Conservation (phyloP, 2,797 vertebrate species). For the Allobates femoralis region DNA sequence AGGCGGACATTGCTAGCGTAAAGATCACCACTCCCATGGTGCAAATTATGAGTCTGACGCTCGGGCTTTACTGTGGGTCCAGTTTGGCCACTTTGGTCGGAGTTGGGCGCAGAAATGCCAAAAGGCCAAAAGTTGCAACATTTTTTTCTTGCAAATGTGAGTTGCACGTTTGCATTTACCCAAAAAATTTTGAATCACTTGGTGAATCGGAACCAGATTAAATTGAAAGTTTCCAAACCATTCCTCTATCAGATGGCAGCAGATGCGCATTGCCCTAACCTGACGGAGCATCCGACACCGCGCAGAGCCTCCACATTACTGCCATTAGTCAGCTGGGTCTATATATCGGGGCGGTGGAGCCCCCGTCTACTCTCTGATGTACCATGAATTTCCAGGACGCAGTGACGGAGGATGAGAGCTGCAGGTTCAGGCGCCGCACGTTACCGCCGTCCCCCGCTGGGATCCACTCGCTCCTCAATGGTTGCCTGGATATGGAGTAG, state of each 20-base stretch:
- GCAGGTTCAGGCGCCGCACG: neutral
- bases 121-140: too few species aligned
- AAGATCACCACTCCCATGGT: too few species aligned
- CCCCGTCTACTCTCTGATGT: neutral
- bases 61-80: too few species aligned
- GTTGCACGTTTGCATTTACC: too few species aligned
- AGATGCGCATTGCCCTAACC: neutral
- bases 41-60: too few species aligned
- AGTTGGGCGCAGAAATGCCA: too few species aligned
- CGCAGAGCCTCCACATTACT: neutral
- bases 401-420: neutral
- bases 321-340: neutral
- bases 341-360: neutral
- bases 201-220: too few species aligned
- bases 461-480: neutral
- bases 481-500: conserved; percentile 33
- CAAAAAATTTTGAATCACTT: too few species aligned
- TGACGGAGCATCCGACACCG: neutral
- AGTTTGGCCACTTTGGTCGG: too few species aligned
- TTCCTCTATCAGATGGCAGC: neutral
- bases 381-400: conserved; percentile 16
- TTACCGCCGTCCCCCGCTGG: neutral
- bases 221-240: too few species aligned
- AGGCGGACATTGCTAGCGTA: too few species aligned
- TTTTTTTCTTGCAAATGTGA: too few species aligned